Percentiles rank a stretch among this genome's conserved stretches.
These are phyloP conservation scores for Arenaria interpres DNA, from an alignment of 2,113 vertebrate species.

Conservation along the genomic window DNA sequence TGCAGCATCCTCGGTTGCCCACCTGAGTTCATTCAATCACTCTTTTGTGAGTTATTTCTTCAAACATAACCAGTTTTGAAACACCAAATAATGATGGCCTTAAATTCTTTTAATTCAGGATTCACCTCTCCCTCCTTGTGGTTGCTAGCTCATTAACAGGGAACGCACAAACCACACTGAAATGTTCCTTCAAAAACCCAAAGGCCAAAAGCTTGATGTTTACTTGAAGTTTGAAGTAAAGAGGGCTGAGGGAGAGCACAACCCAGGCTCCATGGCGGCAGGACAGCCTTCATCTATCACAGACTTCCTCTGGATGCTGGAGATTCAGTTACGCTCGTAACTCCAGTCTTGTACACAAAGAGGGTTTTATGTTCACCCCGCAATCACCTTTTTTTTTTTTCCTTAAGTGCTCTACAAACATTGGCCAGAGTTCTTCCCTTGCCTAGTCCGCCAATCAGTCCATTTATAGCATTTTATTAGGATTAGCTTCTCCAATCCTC, in stretches of 20 bases:
- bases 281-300: not conserved
- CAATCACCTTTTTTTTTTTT: not conserved
- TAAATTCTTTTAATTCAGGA: not conserved
- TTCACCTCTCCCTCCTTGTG: not conserved
- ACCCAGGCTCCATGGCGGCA: not conserved
- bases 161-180: not conserved
- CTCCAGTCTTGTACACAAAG: rapidly evolving
- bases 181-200: not conserved
- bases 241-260: not conserved
- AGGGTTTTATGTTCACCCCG: not conserved
- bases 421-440: not conserved
- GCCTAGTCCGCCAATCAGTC: not conserved
- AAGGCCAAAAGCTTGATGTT: not conserved
- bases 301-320: not conserved
- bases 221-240: not conserved
- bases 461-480: not conserved
- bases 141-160: not conserved
- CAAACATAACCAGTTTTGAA: not conserved
- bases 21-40: not conserved
- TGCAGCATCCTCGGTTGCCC: not conserved
- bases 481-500: not conserved
- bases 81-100: rapidly evolving
- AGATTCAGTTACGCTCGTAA: not conserved
- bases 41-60: not conserved
- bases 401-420: not conserved